phyloP scores from a whole-genome alignment of 64 coral and sea anemone species.

The Stylophora pistillata region DNA sequence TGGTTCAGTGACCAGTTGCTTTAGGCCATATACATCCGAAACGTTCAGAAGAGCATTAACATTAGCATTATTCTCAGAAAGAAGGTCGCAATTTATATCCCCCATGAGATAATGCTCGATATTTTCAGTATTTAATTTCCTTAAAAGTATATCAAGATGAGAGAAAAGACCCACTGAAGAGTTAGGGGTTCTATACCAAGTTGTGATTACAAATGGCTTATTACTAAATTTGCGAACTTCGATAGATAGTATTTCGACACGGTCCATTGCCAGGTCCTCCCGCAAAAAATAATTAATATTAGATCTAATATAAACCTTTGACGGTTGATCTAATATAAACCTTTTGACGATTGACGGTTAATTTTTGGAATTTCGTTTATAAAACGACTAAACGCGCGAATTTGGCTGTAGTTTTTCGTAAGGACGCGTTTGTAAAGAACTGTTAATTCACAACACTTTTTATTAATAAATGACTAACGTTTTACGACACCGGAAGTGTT shows the following conservation, averaged over 20 bases:
- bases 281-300: not conserved
- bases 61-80: not conserved
- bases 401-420: too few relatives aligned
- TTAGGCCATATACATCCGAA: conserved; percentile 4
- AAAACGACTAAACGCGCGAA: too few relatives aligned
- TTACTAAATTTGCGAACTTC: conserved; percentile 29
- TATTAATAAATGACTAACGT: too few relatives aligned
- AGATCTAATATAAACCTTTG: too few relatives aligned
- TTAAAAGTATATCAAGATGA: conserved; percentile 15
- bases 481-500: too few relatives aligned
- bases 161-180: not conserved
- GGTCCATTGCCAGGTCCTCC: not conserved
- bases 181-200: conserved; percentile 56
- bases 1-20: conserved; percentile 53
- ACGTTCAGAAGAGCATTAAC: not conserved
- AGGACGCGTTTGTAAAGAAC: too few relatives aligned
- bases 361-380: too few relatives aligned
- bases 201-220: not conserved
- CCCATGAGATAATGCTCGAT: conserved; percentile 44
- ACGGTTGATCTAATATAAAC: too few relatives aligned
- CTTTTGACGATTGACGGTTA: too few relatives aligned
- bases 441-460: too few relatives aligned
- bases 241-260: conserved; percentile 17
- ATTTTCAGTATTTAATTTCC: conserved; percentile 49
- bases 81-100: conserved; percentile 43